Conservation (phyloP, 2,113 vertebrate species). For the Chamaea fasciata region DNA sequence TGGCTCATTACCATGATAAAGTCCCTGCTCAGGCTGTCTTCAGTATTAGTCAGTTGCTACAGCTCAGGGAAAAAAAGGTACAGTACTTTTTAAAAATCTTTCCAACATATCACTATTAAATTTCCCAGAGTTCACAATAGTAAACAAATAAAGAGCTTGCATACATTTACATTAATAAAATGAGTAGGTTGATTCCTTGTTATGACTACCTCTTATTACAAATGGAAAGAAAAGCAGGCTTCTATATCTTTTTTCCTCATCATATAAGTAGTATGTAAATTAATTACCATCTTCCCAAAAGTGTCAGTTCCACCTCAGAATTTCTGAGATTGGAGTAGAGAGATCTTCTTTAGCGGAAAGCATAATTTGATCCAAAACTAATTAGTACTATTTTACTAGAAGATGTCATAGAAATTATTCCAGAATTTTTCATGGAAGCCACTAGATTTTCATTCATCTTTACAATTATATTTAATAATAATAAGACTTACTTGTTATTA, state of each 20-base stretch:
- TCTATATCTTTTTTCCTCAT: background rate
- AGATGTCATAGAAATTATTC: background rate
- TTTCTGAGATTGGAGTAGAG: background rate
- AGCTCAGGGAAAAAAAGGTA: background rate
- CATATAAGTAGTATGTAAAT: background rate
- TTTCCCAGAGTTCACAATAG: background rate
- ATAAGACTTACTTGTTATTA: background rate
- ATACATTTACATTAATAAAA: background rate
- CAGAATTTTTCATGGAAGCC: background rate
- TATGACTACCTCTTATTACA: background rate
- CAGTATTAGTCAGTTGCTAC: background rate
- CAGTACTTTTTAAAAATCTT: background rate
- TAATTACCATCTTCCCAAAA: background rate
- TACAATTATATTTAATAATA: background rate
- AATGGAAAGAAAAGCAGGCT: background rate
- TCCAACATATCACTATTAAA: background rate
- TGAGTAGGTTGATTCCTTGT: background rate
- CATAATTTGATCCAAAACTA: background rate
- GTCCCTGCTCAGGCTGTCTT: background rate
- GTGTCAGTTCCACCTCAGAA: background rate
- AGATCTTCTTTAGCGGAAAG: background rate
- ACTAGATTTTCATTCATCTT: background rate
- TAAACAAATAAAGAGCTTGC: background rate
- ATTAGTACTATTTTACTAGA: background rate
- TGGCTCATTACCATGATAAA: background rate